Conservation (phyloP, 2,888 invertebrate species). For the Calephelis perditalis region DNA sequence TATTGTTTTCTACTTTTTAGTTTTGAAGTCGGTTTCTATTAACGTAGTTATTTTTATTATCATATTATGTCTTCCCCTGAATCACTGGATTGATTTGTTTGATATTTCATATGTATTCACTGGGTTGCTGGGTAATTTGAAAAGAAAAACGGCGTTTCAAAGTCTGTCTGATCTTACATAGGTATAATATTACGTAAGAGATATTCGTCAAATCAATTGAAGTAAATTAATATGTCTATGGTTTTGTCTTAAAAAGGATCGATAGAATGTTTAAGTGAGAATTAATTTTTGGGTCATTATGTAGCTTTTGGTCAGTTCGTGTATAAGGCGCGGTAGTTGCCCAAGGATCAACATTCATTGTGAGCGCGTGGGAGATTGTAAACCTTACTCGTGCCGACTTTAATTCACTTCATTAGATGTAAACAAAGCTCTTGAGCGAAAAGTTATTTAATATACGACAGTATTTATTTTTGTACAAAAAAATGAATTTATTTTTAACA, state of each 20-base stretch:
- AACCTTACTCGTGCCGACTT: slow-evolving; percentile 45
- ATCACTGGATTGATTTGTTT: no score
- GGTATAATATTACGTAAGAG: no score
- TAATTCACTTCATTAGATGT: slow-evolving; percentile 45
- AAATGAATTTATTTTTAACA: slow-evolving; percentile 15
- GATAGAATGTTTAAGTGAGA: slow-evolving; percentile 8
- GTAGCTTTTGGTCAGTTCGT: slow-evolving; percentile 29
- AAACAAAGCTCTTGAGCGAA: slow-evolving; percentile 27
- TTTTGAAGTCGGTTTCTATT: no score
- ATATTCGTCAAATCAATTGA: no score
- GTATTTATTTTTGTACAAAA: slow-evolving; percentile 14
- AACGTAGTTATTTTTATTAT: no score
- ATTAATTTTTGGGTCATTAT: slow-evolving; percentile 21
- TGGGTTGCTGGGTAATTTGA: no score
- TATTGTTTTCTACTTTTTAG: no score
- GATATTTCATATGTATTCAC: no score
- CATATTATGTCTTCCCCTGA: no score
- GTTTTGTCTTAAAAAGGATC: slow-evolving; percentile 2
- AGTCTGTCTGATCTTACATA: no score
- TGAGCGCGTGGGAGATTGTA: slow-evolving; percentile 54
- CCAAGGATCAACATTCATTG: slow-evolving; percentile 52
- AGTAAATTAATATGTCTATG: no score
- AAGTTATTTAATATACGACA: slow-evolving; percentile 11
- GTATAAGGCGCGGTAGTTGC: slow-evolving; percentile 51
- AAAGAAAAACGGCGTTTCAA: no score